A percentile compares a stretch with the other conserved stretches of the same genome.
Conservation (phyloP, 37 sponge, comb jelly and placozoan genomes). For the Spongilla lacustris region DNA sequence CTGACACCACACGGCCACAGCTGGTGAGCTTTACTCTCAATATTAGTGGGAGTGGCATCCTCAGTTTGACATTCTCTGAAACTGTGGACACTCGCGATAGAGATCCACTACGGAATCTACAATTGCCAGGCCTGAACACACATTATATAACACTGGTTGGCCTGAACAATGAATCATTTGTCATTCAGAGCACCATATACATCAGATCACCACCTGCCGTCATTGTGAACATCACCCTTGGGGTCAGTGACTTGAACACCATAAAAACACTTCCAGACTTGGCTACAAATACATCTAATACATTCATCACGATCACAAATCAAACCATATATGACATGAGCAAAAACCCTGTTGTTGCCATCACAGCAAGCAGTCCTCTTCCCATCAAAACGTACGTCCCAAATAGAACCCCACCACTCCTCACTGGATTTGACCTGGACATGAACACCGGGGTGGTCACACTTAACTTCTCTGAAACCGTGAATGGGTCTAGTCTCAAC, state of each 20-base stretch:
- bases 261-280: slow-evolving; percentile 69
- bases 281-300: slow-evolving; percentile 35
- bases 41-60: slow-evolving; percentile 58
- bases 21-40: slow-evolving; percentile 56
- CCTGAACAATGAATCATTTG: slow-evolving; percentile 27
- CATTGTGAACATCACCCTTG: slow-evolving; percentile 42
- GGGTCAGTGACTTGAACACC: slow-evolving; percentile 57
- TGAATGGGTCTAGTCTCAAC: slow-evolving; percentile 76
- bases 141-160: slow-evolving; percentile 63
- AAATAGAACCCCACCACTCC: slow-evolving; percentile 53
- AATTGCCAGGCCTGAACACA: slow-evolving; percentile 19
- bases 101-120: no score
- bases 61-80: slow-evolving; percentile 78
- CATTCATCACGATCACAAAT: slow-evolving; percentile 35
- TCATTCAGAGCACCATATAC: slow-evolving; percentile 30
- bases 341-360: slow-evolving; percentile 19
- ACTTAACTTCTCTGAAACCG: slow-evolving; percentile 73
- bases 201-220: background rate
- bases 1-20: slow-evolving; percentile 65
- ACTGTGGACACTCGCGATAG: slow-evolving; percentile 42
- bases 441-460: slow-evolving; percentile 63
- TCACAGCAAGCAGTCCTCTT: slow-evolving; percentile 1
- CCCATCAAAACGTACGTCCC: slow-evolving; percentile 26
- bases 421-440: slow-evolving; percentile 60
- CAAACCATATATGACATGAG: slow-evolving; percentile 56